Percentiles rank a stretch among this genome's conserved stretches.
These are phyloP conservation scores for Sycophila sp. DNA, from an alignment of 1,140 invertebrate genomes.

Conservation along the genomic window DNA sequence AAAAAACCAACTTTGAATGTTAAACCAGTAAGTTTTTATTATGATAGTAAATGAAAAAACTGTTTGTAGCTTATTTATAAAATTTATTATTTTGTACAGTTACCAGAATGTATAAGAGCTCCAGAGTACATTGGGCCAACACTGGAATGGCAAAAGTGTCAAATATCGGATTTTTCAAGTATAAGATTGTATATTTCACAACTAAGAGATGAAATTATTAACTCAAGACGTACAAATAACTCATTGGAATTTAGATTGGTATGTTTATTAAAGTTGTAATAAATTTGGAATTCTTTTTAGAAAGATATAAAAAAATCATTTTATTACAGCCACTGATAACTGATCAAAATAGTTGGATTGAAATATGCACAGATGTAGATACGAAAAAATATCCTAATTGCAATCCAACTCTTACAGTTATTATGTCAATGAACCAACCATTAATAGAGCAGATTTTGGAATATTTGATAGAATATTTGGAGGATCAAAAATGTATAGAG, in stretches of 20 bases:
- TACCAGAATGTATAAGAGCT: slow-evolving; percentile 61
- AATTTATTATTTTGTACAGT: slow-evolving; percentile 44
- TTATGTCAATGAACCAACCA: slow-evolving; percentile 66
- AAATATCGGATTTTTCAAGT: slow-evolving; percentile 67
- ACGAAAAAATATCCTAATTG: slow-evolving; percentile 28
- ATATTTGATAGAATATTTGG: slow-evolving; percentile 66
- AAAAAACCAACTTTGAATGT: slow-evolving; percentile 58
- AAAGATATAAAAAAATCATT: slow-evolving; percentile 32
- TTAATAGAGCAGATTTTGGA: slow-evolving; percentile 66
- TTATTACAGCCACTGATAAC: slow-evolving; percentile 54
- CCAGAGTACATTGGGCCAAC: slow-evolving; percentile 61
- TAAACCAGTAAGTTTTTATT: slow-evolving; percentile 50
- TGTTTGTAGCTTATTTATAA: neutral
- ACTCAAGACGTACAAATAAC: slow-evolving; percentile 43
- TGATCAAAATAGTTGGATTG: slow-evolving; percentile 53
- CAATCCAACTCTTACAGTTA: slow-evolving; percentile 61
- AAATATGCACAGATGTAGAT: slow-evolving; percentile 47
- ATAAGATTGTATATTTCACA: slow-evolving; percentile 61
- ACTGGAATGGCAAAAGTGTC: slow-evolving; percentile 66
- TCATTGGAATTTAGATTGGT: slow-evolving; percentile 45
- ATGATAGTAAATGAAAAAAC: neutral
- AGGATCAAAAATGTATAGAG: slow-evolving; percentile 52
- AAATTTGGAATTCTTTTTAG: neutral
- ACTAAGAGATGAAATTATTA: slow-evolving; percentile 49
- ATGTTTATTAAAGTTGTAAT: neutral